Evolutionary conservation across 1,140 invertebrate genomes (phyloP).

Genomic region (Mycetomoellerius zeteki): DNA sequence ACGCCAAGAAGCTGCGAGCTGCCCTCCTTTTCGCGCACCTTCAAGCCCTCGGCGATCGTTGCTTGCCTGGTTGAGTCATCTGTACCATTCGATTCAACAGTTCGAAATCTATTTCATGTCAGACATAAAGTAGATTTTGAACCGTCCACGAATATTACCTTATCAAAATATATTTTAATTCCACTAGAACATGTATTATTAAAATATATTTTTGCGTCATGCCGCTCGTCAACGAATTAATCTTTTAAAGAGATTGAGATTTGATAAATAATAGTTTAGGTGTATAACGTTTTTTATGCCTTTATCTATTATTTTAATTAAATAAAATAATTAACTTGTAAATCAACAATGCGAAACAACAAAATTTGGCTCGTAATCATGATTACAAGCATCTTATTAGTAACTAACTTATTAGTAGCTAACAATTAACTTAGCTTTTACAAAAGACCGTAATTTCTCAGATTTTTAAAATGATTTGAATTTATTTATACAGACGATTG

Average conservation of each 20-base stretch:
- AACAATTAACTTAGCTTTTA: not conserved
- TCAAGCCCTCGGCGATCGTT: constrained; percentile 56
- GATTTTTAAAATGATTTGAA: not conserved
- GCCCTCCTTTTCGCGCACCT: constrained; percentile 62
- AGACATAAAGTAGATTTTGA: not conserved
- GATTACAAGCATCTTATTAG: not conserved
- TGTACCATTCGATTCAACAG: not conserved
- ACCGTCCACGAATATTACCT: not conserved
- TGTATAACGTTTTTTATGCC: not conserved
- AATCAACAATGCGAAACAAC: not conserved
- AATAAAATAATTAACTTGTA: not conserved
- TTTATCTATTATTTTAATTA: constrained; percentile 2
- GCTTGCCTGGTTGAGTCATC: constrained; percentile 9
- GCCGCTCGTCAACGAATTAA: not conserved
- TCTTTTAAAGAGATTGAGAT: not conserved
- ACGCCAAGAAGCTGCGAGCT: constrained; percentile 71
- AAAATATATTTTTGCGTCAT: not conserved
- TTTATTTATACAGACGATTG: not conserved
- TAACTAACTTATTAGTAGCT: not conserved
- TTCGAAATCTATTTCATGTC: not conserved
- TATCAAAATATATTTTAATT: not conserved
- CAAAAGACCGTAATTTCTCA: not conserved
- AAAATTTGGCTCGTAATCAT: not conserved
- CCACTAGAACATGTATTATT: no score
- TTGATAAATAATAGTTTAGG: not conserved